These are phyloP conservation scores for Drosophila acutilabella DNA, from an alignment of 2,888 invertebrate species.

Conservation along the genomic window DNA sequence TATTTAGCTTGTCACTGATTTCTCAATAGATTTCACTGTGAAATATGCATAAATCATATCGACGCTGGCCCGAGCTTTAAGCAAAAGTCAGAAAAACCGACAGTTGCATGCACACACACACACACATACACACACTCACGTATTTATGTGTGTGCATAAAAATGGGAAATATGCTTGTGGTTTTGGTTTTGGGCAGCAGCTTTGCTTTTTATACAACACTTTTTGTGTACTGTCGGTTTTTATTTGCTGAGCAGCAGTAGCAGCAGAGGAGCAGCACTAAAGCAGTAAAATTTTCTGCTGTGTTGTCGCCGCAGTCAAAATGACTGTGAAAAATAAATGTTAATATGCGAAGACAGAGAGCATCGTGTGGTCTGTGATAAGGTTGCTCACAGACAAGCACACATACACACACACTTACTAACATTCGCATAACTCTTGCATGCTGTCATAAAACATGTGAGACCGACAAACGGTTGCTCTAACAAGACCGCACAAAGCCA, in stretches of 20 bases:
- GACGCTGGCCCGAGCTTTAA: slow-evolving; percentile 60
- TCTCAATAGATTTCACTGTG: slow-evolving; percentile 74
- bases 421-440: slow-evolving; percentile 34
- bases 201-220: slow-evolving; percentile 53
- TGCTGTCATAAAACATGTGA: slow-evolving; percentile 39
- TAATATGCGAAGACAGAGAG: slow-evolving; percentile 66
- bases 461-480: slow-evolving; percentile 36
- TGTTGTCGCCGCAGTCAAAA: slow-evolving; percentile 72
- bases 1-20: slow-evolving; percentile 75
- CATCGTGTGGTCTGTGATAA: slow-evolving; percentile 53
- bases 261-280: slow-evolving; percentile 27
- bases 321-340: slow-evolving; percentile 79
- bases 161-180: slow-evolving; percentile 63
- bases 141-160: neutral
- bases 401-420: slow-evolving; percentile 9
- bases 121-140: slow-evolving; percentile 1
- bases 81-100: slow-evolving; percentile 71
- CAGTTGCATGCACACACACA: slow-evolving; percentile 52
- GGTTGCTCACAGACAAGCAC: slow-evolving; percentile 19
- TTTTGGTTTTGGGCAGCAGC: slow-evolving; percentile 29
- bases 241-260: slow-evolving; percentile 55
- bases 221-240: slow-evolving; percentile 56
- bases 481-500: slow-evolving; percentile 37
- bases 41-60: slow-evolving; percentile 75
- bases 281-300: slow-evolving; percentile 69